Conservation (phyloP, 1,140 invertebrate species). For the fruit fly (Drosophila melanogaster) region Release_6_plus_ISO1_MT NC_004354.4:4660001-4660500, state of each 20-base stretch:
- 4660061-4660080: constrained; percentile 83
- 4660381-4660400: constrained; percentile 36
- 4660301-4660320: constrained; percentile 88
- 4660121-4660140: constrained; percentile 87
- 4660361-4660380: constrained; percentile 45
- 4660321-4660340: constrained; percentile 87
- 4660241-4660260: constrained; percentile 78
- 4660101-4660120: constrained; percentile 87
- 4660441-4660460: neutral
- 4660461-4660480: constrained; percentile 6
- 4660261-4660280: constrained; percentile 87
- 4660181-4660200: constrained; percentile 84
- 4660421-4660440: constrained; percentile 39
- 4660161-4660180: constrained; percentile 87
- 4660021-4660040: constrained; percentile 91
- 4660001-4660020: constrained; percentile 86
- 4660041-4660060: constrained; percentile 85
- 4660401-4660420: constrained; percentile 47
- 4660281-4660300: constrained; percentile 86
- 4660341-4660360: constrained; percentile 54
- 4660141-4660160: constrained; percentile 86
- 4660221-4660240: no score
- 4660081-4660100: constrained; percentile 85
- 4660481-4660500: neutral
- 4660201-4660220: no score